Base-by-base conservation (phyloP, 2,797 vertebrate genomes). In the Orientallactaga sibirica region DNA sequence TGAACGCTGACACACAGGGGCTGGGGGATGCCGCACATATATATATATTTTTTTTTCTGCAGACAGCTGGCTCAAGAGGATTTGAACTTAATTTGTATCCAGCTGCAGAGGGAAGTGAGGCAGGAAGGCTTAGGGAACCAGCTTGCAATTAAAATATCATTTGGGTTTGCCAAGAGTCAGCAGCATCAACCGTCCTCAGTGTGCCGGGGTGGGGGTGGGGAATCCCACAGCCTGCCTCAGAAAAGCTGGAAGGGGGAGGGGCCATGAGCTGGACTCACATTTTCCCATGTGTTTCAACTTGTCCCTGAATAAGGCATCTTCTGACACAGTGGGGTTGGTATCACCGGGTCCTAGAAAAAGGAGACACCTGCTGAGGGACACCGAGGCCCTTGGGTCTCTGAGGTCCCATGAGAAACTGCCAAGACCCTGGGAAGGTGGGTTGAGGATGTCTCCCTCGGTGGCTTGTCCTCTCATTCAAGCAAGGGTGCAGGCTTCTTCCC, bases 261-360 rank as follows among this genome's bases (percentile, higher is more conserved):
- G 82, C 6, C 19, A 41, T 48, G n/a, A 7, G 29, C 27, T 0
- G 6, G 0, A 98, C 99, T 99, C 98, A 99, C 99, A 99, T 98
- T 99, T 99, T 4, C 99, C 99, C 99, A 99, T 99, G 98, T 99
- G 99, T 97, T 99, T 99, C 96, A 99, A 98, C 97, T 99, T 99
- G 98, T 99, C 99, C 98, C 99, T 98, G 98, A 99, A 99, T 98
- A 99, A 98, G 97, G 99, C 99, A 78, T 99, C 99, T 74, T 99
- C 99, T 52, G 99, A 99, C 95, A 98, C 98, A 0, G 98, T 95
- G 7, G 98, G 93, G 92, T 98, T 98, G 55, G 98, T 96, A 37
- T 99, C 99, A n/a, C 98, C 94, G 33, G 98, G 97, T 82, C 97
- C 98, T 73, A 73, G 88, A 98, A 98, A 81, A 98, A 96, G 83